Evolutionary conservation across 2,113 vertebrate genomes (phyloP), one percentile per base, ranked within the genome.

Genomic region (Dipodomys ordii): DNA sequence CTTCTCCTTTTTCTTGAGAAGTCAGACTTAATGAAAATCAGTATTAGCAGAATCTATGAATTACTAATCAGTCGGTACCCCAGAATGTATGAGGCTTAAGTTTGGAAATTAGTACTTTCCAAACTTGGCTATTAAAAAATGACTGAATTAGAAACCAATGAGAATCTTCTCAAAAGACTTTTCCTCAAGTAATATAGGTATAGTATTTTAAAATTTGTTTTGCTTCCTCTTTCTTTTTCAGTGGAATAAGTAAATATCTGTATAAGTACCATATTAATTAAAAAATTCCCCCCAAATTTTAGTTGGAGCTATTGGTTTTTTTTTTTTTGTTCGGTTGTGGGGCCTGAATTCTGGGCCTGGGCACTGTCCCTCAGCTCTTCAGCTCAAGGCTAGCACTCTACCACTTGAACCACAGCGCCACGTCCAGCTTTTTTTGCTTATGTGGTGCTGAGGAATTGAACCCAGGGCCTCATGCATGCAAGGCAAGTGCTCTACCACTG

Each of bases 31-130:
- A 71, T 88, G 86, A 76, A 92, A 87, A 86, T 35, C 16, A 87
- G 12, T 53, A 53, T 53, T 53, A 53, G 8, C 49, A 53, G 49
- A 53, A 53, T 13, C 49, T 53, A 74, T 35, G 20, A 53, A 53
- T 82, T 46, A 88, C 15, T 12, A 83, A 87, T 84, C 80, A 83
- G 16, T 67, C 88, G 65, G 87, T 22, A 91, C 64, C 4, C 53
- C 46, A 85, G 68, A 87, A n/a, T 25, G 62, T 67, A n/a, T 74
- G 23, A 90, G 10, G 57, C 73, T 95, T 94, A 90, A 95, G 49
- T 28, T 79, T 53, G 91, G 78, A 93, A 92, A 86, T 84, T 64
- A 90, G 22, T 78, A 84, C 78, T 93, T 84, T 86, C 30, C 49
- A 91, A 95, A 68, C 10, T 8, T 32, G 49, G 49, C 30, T 85